Conservation (phyloP, 2,888 invertebrate species). For the Andrena camellia region DNA sequence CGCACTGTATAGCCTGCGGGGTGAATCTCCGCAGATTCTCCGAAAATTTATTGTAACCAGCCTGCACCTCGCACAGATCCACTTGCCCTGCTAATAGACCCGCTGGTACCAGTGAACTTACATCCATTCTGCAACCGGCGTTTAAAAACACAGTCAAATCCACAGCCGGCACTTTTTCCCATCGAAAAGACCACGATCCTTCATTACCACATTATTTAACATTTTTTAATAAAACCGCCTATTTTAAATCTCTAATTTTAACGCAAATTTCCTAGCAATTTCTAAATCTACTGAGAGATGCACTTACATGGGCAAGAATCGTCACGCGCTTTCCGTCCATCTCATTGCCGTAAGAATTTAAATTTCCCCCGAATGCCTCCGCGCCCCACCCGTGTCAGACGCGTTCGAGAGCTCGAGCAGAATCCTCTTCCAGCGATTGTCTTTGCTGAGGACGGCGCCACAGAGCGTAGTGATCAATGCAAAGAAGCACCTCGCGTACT, state of each 20-base stretch:
- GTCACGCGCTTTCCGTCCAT: constrained; percentile 72
- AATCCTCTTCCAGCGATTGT: constrained; percentile 28
- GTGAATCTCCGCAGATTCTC: constrained; percentile 88
- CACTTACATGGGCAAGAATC: constrained; percentile 70
- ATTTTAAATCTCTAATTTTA: no score
- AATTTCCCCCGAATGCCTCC: constrained; percentile 6
- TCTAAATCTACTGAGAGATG: neutral
- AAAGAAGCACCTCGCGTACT: constrained; percentile 66
- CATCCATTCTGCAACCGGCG: constrained; percentile 78
- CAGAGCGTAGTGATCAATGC: constrained; percentile 63
- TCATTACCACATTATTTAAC: no score
- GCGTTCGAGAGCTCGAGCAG: constrained; percentile 24
- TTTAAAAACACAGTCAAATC: neutral
- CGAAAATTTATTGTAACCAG: constrained; percentile 85
- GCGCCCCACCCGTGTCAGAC: neutral
- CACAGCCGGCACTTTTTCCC: no score
- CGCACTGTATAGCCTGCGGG: constrained; percentile 91
- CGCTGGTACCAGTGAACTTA: constrained; percentile 81
- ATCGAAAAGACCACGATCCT: no score
- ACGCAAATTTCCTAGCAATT: neutral
- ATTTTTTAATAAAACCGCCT: no score
- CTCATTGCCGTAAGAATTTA: constrained; percentile 68
- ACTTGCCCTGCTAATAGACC: constrained; percentile 78
- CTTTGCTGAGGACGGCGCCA: constrained; percentile 17
- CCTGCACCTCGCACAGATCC: constrained; percentile 74